phyloP scores from a whole-genome alignment of 2,888 invertebrate genomes.

The Amphipyra tragopoginis region DNA sequence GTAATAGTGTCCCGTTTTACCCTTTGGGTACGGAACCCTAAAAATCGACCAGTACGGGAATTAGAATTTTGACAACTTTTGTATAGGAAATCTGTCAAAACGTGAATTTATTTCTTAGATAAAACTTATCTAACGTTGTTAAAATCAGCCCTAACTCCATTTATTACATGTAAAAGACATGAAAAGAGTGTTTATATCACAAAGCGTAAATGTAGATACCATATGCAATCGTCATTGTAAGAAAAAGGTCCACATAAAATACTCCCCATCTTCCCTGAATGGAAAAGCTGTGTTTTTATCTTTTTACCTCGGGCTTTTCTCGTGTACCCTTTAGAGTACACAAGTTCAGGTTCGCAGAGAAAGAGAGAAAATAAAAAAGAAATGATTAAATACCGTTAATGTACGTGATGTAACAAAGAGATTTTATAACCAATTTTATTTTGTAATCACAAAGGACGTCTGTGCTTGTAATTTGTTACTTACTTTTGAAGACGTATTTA shows the following conservation, averaged over 20 bases:
- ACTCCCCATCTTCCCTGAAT: conserved; percentile 37
- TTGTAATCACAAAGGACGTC: not conserved
- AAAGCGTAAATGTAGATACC: not conserved
- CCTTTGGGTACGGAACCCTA: no score
- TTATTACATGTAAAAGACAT: no score
- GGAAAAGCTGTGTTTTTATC: conserved; percentile 56
- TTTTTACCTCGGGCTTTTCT: conserved; percentile 40
- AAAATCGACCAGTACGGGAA: no score
- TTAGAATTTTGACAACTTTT: no score
- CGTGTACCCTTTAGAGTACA: conserved; percentile 30
- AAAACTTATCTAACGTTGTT: no score
- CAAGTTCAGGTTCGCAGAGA: conserved; percentile 16
- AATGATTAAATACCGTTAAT: conserved; percentile 28
- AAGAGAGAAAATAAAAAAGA: conserved; percentile 27
- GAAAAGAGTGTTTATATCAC: no score
- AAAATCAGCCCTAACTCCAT: no score
- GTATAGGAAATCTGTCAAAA: no score
- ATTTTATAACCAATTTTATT: not conserved
- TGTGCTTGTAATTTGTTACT: no score
- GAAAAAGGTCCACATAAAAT: conserved; percentile 36
- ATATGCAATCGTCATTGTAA: conserved; percentile 30
- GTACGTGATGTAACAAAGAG: conserved; percentile 9
- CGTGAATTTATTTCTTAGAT: no score
- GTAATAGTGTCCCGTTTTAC: no score
- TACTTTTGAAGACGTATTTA: no score